Base-by-base conservation (phyloP, 2,113 vertebrate genomes). In the Pterocles orientalis region DNA sequence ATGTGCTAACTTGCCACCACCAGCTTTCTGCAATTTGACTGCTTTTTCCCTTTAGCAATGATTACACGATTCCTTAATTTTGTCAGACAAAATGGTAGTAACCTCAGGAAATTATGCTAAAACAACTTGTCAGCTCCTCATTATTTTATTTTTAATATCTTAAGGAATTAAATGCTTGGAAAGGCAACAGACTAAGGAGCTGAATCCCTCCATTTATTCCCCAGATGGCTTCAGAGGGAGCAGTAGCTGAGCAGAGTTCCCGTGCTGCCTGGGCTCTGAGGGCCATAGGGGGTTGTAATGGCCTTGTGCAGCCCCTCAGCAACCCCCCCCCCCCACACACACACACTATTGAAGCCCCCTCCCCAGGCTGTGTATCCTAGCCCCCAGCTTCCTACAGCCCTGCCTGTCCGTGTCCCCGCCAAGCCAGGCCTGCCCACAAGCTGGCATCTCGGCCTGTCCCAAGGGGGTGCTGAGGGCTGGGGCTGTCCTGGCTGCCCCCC, bases 91-190 rank as follows among this genome's bases (percentile, higher is more conserved):
- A 89, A 83, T 1, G 2, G 45, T 78, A 76, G 51, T 85, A 90
- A 86, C 84, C 61, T 75, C 39, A 62, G 88, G 90, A 71, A 96
- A 76, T 94, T 88, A 77, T 36, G 33, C 71, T 91, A 79, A 95
- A 96, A 71, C 41, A 93, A 92, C 62, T 90, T 94, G 73, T 94
- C 89, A 71, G 64, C n/a, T 90, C 68, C 41, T 95, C 33, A 36
- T 94, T 95, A 82, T 75, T 95, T 96, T 85, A 70, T 84, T 96
- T 94, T 86, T 82, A 92, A 83, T 80, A 62, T 53, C 36, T 86
- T 62, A 75, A 87, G 47, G 58, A 92, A 92, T 88, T 36, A 86
- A 81, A 77, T 56, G 34, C 39, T 92, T 78, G 54, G 68, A 83
- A 86, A 88, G 19, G 43, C 31, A 90, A 5, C 18, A 51, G 51